Evolutionary conservation across 2,797 vertebrate species (phyloP).

Genomic region (Odontamblyopus rebecca): DNA sequence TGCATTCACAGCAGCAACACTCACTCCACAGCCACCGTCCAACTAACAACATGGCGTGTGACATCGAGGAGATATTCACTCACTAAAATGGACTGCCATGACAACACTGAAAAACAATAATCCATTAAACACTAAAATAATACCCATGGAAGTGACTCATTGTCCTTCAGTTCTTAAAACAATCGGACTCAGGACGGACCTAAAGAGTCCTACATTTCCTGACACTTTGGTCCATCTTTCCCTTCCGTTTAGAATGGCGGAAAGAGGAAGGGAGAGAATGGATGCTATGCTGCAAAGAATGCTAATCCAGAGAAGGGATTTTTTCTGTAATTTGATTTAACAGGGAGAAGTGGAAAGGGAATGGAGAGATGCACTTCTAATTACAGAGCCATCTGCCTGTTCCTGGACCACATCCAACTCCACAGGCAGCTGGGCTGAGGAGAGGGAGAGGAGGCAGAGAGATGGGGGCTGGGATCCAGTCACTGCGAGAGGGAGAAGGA

Average conservation of each 20-base stretch:
- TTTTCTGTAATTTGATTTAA: slow-evolving; percentile 93
- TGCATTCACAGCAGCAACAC: slow-evolving; percentile 60
- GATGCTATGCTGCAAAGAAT: slow-evolving; percentile 80
- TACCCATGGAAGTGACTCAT: slow-evolving; percentile 29
- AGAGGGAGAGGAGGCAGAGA: slow-evolving; percentile 71
- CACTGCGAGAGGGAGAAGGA: slow-evolving; percentile 51
- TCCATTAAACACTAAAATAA: slow-evolving; percentile 25
- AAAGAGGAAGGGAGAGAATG: slow-evolving; percentile 64
- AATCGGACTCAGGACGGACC: slow-evolving; percentile 30
- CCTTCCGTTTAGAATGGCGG: slow-evolving; percentile 54
- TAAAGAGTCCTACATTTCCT: slow-evolving; percentile 51
- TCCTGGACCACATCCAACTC: slow-evolving; percentile 86
- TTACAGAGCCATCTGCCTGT: slow-evolving; percentile 89
- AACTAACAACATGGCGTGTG: slow-evolving; percentile 31
- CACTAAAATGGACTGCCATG: slow-evolving; percentile 13
- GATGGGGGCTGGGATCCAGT: slow-evolving; percentile 76
- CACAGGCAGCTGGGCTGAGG: slow-evolving; percentile 85
- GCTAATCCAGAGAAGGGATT: slow-evolving; percentile 86
- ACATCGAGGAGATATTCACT: slow-evolving; percentile 18
- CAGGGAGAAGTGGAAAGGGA: slow-evolving; percentile 85
- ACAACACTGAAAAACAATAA: slow-evolving; percentile 30
- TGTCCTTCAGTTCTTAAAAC: slow-evolving; percentile 20
- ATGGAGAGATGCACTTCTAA: slow-evolving; percentile 87
- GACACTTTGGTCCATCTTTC: slow-evolving; percentile 52
- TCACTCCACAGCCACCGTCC: slow-evolving; percentile 40